Conservation (phyloP, 2,113 vertebrate genomes). For the Regulus satrapa region DNA sequence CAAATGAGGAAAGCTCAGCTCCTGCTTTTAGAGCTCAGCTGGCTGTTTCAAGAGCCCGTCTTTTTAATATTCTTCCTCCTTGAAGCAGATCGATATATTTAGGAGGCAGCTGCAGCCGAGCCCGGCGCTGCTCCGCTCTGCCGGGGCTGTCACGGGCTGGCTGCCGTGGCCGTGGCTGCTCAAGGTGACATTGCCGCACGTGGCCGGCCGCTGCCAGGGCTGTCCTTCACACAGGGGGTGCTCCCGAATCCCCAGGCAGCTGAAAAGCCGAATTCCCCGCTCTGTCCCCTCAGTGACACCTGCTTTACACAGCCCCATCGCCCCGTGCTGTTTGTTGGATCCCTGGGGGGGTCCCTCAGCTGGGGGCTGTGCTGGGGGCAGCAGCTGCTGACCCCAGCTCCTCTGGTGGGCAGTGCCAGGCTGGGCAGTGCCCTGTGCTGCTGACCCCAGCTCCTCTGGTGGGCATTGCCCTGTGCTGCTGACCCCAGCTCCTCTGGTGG, state of each 20-base stretch:
- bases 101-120: constrained; percentile 15
- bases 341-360: background rate
- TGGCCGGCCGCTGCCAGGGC: background rate
- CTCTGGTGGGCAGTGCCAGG: background rate
- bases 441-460: background rate
- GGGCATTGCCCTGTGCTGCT: background rate
- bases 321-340: accelerated
- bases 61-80: background rate
- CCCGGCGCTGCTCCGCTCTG: background rate
- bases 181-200: background rate
- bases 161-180: background rate
- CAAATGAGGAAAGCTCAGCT: background rate
- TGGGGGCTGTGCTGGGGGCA: background rate
- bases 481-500: background rate
- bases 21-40: constrained; percentile 35
- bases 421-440: background rate
- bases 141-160: background rate
- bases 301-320: background rate
- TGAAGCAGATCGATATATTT: constrained; percentile 11
- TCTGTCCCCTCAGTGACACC: accelerated
- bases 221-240: accelerated
- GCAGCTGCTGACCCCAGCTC: background rate
- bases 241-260: background rate
- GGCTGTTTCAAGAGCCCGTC: background rate
- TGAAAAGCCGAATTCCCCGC: background rate